Evolutionary conservation across 2,113 vertebrate species (phyloP), one percentile per base, ranked within the genome.

Genomic region (Turdus rufiventris): DNA sequence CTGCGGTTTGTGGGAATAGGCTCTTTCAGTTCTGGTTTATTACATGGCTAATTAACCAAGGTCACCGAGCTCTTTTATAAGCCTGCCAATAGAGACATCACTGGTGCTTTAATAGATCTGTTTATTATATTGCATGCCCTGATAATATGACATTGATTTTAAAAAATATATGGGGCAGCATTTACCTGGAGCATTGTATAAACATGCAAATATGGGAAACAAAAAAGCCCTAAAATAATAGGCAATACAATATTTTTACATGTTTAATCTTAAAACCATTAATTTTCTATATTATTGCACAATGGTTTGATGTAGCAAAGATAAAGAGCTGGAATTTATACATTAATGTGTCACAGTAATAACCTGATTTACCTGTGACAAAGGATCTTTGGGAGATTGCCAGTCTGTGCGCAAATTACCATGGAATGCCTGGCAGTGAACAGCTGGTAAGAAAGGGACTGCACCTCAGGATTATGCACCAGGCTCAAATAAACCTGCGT

Each of bases 31-130:
- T 96, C 97, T 96, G 97, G 82, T 97, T 98, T 97, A 97, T 98
- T 98, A 97, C 94, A 97, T 96, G 98, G 97, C 97, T 98, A 97
- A 97, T 97, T 98, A 98, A 96, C 93, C 96, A 96, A 97, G 98
- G 98, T 97, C 97, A 97, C 85, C 75, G 36, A 93, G 95, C 93
- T 85, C 91, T 95, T 97, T 97, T 95, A 92, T 65, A 85, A 96
- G 91, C 67, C 91, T 91, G 95, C 96, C 97, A 94, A 94, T 94
- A 97, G 96, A 96, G 85, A 96, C 96, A 85, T 97, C 94, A 82
- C 81, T 76, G 89, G 89, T 74, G 72, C 90, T 96, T 96, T 91
- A 94, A 92, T 87, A 92, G 77, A 85, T 91, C 89, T 70, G 94
- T 93, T 97, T 93, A 91, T 95, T 95, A 86, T 94, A 94, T 96